Percentiles rank a stretch among this genome's conserved stretches.
These are phyloP conservation scores for Anas acuta DNA, from an alignment of 2,797 vertebrate species.

Conservation along the genomic window DNA sequence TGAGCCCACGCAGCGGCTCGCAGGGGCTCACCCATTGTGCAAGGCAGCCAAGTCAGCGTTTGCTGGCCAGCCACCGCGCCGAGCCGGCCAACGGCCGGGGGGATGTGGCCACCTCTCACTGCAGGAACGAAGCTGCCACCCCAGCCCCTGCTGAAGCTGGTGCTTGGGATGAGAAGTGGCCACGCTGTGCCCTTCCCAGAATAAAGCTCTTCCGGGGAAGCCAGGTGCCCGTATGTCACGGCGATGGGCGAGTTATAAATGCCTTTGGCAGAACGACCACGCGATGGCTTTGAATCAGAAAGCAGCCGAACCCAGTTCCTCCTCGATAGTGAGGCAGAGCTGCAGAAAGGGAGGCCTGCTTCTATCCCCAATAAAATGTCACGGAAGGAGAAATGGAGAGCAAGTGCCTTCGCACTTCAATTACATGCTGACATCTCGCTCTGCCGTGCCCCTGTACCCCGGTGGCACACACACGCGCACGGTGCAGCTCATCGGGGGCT, in stretches of 20 bases:
- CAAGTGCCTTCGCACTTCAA: not conserved
- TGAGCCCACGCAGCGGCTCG: not conserved
- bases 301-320: not conserved
- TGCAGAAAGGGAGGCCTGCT: not conserved
- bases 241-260: slow-evolving; percentile 75
- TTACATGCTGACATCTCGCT: not conserved
- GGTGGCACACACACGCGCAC: not conserved
- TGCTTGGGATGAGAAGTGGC: slow-evolving; percentile 8
- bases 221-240: slow-evolving; percentile 54
- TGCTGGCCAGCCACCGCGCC: not conserved
- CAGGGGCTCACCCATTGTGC: slow-evolving; percentile 46
- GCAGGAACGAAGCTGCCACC: not conserved
- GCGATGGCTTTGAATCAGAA: slow-evolving; percentile 69
- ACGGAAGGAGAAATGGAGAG: not conserved
- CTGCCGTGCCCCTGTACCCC: not conserved
- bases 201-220: slow-evolving; percentile 64
- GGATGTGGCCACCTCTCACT: not conserved
- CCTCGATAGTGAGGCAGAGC: not conserved
- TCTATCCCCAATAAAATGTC: not conserved
- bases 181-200: not conserved
- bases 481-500: not conserved
- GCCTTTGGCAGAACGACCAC: slow-evolving; percentile 72
- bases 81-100: not conserved
- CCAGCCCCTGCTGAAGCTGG: not conserved
- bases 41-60: slow-evolving; percentile 58